phyloP scores from a whole-genome alignment of 2,113 vertebrate genomes.

The Varanus salvator region DNA sequence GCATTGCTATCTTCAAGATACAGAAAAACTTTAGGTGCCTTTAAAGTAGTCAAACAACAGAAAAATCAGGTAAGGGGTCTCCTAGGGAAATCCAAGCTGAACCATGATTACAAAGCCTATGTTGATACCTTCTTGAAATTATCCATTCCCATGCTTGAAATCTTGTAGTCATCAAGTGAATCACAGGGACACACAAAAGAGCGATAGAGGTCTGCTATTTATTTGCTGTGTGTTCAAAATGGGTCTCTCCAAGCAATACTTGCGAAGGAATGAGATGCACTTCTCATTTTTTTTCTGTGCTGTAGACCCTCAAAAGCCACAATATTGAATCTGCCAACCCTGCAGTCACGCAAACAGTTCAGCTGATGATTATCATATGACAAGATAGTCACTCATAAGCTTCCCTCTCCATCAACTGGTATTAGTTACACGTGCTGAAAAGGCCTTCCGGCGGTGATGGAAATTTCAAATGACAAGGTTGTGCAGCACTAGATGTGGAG shows the following conservation, averaged over 20 bases:
- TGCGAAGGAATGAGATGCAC: background rate
- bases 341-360: background rate
- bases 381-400: background rate
- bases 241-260: background rate
- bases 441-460: background rate
- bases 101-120: too few species aligned
- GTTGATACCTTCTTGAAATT: background rate
- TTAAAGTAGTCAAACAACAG: background rate
- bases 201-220: background rate
- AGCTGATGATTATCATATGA: background rate
- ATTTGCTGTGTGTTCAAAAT: background rate
- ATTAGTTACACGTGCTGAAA: constrained; percentile 20
- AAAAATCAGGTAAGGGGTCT: background rate
- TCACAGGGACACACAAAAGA: background rate
- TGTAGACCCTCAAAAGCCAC: background rate
- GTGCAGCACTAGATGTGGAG: background rate
- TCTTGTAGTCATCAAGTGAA: background rate
- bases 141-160: background rate
- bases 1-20: background rate
- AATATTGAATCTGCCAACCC: background rate
- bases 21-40: background rate
- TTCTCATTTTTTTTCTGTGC: background rate
- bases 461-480: constrained; percentile 25
- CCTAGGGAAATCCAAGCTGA: background rate
- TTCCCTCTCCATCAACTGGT: constrained; percentile 6